Percentiles rank a stretch among this genome's conserved stretches.
These are phyloP conservation scores for Andrena haemorrhoa DNA, from an alignment of 2,888 invertebrate species.

Conservation along the genomic window DNA sequence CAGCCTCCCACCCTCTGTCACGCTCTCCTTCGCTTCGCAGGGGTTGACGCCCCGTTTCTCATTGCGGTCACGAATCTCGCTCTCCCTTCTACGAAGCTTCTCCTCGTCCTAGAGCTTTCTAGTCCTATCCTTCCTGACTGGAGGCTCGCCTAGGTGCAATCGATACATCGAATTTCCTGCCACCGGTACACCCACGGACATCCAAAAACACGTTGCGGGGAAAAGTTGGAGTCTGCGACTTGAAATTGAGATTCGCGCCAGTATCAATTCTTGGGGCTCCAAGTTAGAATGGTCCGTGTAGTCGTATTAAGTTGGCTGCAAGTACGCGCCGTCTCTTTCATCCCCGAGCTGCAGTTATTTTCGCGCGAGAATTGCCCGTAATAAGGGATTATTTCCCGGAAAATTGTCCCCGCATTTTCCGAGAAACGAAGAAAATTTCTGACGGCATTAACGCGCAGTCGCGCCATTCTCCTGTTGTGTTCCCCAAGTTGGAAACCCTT, in stretches of 20 bases:
- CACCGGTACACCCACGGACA: slow-evolving; percentile 7
- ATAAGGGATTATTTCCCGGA: slow-evolving; percentile 5
- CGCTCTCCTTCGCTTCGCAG: not conserved
- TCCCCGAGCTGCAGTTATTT: not conserved
- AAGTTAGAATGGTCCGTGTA: too few species aligned
- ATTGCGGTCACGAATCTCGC: not conserved
- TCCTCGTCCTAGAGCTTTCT: not conserved
- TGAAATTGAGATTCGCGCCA: not conserved
- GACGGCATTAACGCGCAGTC: slow-evolving; percentile 18
- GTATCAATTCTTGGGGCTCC: too few species aligned
- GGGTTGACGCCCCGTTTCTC: not conserved
- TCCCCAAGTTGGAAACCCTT: slow-evolving; percentile 6
- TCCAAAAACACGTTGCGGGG: not conserved
- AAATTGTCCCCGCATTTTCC: slow-evolving; percentile 7
- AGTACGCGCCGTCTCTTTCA: not conserved
- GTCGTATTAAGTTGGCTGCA: too few species aligned
- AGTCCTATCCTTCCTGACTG: not conserved
- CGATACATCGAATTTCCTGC: slow-evolving; percentile 39
- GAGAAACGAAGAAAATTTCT: not conserved
- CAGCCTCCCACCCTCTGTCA: not conserved
- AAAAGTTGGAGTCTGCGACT: not conserved
- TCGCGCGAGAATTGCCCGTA: not conserved
- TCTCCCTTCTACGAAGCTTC: not conserved
- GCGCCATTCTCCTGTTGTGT: slow-evolving; percentile 7
- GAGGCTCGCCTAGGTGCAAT: slow-evolving; percentile 24